phyloP scores from a whole-genome alignment of 2,888 invertebrate genomes.

The Hyposoter dolosus region DNA sequence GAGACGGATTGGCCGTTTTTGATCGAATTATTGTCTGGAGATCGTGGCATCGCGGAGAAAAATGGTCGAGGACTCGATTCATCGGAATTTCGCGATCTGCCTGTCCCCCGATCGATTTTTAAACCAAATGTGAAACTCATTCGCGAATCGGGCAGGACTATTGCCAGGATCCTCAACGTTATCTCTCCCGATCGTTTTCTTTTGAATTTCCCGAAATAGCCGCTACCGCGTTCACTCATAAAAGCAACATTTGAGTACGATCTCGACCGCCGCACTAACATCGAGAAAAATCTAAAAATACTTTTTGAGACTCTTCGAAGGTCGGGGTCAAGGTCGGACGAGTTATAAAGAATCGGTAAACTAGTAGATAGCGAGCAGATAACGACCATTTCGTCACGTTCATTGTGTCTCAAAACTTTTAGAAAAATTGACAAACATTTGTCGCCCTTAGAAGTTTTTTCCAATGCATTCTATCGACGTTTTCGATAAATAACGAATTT shows the following conservation, averaged over 20 bases:
- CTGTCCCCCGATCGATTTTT: not conserved
- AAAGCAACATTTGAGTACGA: not conserved
- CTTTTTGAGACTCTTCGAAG: not conserved
- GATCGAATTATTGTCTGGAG: not conserved
- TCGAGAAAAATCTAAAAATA: conserved; percentile 6
- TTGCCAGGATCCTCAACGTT: not conserved
- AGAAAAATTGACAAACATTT: not conserved
- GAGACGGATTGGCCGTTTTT: not conserved
- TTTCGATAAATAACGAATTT: conserved; percentile 36
- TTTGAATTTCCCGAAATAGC: not conserved
- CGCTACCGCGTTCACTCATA: not conserved
- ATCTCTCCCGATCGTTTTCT: not conserved
- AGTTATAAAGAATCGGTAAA: not conserved
- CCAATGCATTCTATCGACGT: not conserved
- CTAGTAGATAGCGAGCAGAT: not conserved
- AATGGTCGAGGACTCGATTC: not conserved
- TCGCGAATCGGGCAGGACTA: not conserved
- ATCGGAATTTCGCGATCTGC: not conserved
- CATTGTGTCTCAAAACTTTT: not conserved
- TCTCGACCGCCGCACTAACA: not conserved
- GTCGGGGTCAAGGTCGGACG: conserved; percentile 1
- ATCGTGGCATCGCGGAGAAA: not conserved
- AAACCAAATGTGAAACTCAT: not conserved
- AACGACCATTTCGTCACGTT: not conserved
- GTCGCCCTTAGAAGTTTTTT: not conserved